Evolutionary conservation across 2,797 vertebrate genomes (phyloP).

Genomic region (Gadopsis marmoratus): DNA sequence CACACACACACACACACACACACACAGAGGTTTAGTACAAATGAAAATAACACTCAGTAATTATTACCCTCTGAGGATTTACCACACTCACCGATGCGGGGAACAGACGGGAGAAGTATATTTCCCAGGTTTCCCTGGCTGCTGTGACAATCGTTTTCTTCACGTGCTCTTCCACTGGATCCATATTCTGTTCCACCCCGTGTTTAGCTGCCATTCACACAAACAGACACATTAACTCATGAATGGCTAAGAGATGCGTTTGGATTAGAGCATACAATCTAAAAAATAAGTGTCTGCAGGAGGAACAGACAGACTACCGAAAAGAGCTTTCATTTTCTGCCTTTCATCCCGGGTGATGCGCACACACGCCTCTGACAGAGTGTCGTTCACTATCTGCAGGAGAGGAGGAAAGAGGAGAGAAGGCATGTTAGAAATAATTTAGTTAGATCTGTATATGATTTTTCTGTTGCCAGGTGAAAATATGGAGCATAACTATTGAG

Average conservation of each 20-base stretch:
- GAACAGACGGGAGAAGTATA: conserved; percentile 97
- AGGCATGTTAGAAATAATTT: conserved; percentile 28
- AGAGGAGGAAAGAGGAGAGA: conserved; percentile 26
- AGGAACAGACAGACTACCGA: conserved; percentile 86
- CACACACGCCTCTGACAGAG: conserved; percentile 92
- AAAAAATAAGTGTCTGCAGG: conserved; percentile 23
- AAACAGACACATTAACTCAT: conserved; percentile 48
- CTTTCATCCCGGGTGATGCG: conserved; percentile 94
- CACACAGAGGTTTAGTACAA: conserved; percentile 22
- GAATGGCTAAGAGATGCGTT: conserved; percentile 49
- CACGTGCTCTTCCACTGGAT: conserved; percentile 89
- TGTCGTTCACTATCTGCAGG: conserved; percentile 92
- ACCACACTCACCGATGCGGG: conserved; percentile 92
- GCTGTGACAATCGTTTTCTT: conserved; percentile 89
- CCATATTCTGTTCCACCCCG: conserved; percentile 88
- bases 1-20: conserved; percentile 59
- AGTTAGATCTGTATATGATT: conserved; percentile 30
- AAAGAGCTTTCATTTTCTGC: conserved; percentile 92
- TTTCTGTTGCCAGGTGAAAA: conserved; percentile 23
- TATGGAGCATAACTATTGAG: not conserved
- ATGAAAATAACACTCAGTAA: not conserved
- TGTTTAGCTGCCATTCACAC: conserved; percentile 86
- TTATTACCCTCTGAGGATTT: not conserved
- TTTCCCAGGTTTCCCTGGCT: conserved; percentile 91
- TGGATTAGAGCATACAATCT: conserved; percentile 29